phyloP scores from a whole-genome alignment of 1,140 invertebrate species.

The Microplitis mediator region DNA sequence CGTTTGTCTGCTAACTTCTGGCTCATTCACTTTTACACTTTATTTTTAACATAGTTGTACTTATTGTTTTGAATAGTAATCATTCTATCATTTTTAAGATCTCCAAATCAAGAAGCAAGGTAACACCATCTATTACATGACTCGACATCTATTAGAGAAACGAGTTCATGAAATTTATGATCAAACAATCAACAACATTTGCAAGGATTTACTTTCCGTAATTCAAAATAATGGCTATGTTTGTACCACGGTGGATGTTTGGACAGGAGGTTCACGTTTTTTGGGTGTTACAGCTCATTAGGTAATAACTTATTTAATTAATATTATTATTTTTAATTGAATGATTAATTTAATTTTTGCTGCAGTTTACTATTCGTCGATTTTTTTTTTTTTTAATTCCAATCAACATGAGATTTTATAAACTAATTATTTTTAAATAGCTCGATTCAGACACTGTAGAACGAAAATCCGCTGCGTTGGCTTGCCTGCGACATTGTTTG shows the following conservation, averaged over 20 bases:
- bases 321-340: not conserved
- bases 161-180: not conserved
- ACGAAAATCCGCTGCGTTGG: no score
- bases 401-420: no score
- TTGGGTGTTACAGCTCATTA: constrained; percentile 29
- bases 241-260: constrained; percentile 35
- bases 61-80: not conserved
- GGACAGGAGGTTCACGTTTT: constrained; percentile 25
- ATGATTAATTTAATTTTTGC: not conserved
- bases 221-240: constrained; percentile 13
- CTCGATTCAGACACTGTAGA: no score
- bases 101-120: not conserved
- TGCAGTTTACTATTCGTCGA: not conserved
- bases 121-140: not conserved
- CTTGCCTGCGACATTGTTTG: no score
- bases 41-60: no score
- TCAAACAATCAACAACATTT: not conserved
- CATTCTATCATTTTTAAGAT: not conserved
- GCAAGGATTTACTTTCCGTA: not conserved
- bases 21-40: no score
- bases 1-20: no score
- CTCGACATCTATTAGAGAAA: not conserved
- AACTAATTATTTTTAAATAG: no score
- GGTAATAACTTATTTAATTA: not conserved
- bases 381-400: no score